Conservation (phyloP, 2,113 vertebrate genomes). For the Xenopus tropicalis region UCB_Xtro_10.0 CM004450.2:13144001-13144500, state of each 20-base stretch:
- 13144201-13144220: background rate
- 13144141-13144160: background rate
- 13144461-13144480: slow-evolving; percentile 79
- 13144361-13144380: no score
- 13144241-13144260: no score
- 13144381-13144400: slow-evolving; percentile 70
- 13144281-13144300: no score
- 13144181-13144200: background rate
- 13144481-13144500: slow-evolving; percentile 71
- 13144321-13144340: no score
- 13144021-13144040: background rate
- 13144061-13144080: background rate
- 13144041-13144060: background rate
- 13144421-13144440: slow-evolving; percentile 78
- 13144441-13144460: slow-evolving; percentile 72
- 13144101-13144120: background rate
- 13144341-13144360: no score
- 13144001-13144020: slow-evolving; percentile 6
- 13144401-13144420: slow-evolving; percentile 62
- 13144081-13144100: background rate
- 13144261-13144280: no score
- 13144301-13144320: no score
- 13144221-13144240: background rate
- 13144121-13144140: background rate
- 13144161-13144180: background rate